Evolutionary conservation across 2,888 invertebrate genomes (phyloP).

Genomic region (Limnephilus auricula): DNA sequence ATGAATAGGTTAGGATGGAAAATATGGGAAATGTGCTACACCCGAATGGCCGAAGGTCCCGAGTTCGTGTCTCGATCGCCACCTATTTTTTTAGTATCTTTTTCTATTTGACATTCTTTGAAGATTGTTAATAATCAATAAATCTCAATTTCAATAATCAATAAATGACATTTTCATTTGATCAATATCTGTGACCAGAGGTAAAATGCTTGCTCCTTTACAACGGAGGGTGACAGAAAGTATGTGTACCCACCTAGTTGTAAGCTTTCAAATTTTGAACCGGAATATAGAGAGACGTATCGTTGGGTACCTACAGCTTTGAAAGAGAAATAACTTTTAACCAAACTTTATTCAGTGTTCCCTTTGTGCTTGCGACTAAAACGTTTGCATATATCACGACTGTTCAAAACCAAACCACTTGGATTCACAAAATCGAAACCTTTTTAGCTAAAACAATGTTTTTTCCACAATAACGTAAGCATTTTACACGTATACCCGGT

Average conservation of each 20-base stretch:
- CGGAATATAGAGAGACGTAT: not conserved
- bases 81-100: no score
- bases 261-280: not conserved
- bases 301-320: not conserved
- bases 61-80: no score
- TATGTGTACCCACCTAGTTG: not conserved
- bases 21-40: no score
- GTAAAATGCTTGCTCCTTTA: not conserved
- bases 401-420: not conserved
- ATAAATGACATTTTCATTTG: not conserved
- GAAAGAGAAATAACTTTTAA: not conserved
- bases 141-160: no score
- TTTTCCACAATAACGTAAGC: not conserved
- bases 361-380: not conserved
- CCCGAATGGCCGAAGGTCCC: no score
- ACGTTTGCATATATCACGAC: not conserved
- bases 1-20: no score
- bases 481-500: no score
- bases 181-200: not conserved
- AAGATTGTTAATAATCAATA: no score
- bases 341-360: not conserved
- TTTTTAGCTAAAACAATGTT: not conserved
- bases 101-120: no score
- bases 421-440: not conserved
- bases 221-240: not conserved